These are phyloP conservation scores for Polydesmus complanatus DNA, from an alignment of 2,888 invertebrate genomes.

Conservation along the genomic window DNA sequence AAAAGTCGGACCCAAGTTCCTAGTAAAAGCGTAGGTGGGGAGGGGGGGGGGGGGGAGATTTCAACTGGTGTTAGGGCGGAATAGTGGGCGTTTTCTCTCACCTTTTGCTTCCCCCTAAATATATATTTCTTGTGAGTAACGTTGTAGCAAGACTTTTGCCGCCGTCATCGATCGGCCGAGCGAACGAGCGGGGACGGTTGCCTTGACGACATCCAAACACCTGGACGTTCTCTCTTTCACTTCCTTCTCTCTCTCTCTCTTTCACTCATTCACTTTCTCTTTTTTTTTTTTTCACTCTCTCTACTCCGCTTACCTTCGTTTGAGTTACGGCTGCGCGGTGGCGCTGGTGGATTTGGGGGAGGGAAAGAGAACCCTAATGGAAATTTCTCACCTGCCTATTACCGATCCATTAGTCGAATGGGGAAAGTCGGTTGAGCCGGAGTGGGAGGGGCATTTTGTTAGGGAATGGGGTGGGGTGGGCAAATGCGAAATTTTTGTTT, in stretches of 20 bases:
- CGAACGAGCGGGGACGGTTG: conserved; percentile 1
- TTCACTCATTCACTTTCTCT: background rate
- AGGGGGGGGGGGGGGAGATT: background rate
- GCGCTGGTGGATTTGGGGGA: background rate
- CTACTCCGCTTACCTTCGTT: background rate
- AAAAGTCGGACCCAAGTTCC: too few species aligned
- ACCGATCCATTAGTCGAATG: background rate
- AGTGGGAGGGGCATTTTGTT: background rate
- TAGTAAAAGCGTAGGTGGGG: background rate
- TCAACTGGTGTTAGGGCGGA: background rate
- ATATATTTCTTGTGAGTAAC: background rate
- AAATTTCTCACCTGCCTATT: conserved; percentile 3
- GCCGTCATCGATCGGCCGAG: conserved; percentile 3
- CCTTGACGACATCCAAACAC: conserved; percentile 8
- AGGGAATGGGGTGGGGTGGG: background rate
- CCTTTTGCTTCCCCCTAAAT: background rate
- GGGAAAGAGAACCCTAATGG: conserved; percentile 1
- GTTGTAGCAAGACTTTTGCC: background rate
- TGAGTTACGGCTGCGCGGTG: background rate
- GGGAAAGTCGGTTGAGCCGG: background rate
- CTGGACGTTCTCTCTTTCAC: background rate
- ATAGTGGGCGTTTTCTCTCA: background rate
- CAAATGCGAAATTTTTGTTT: background rate
- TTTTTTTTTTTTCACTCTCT: background rate
- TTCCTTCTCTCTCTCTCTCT: background rate